A percentile compares a stretch with the other conserved stretches of the same genome.
Evolutionary conservation across 2,888 invertebrate genomes (phyloP).

Genomic region (Diaperis boleti): DNA sequence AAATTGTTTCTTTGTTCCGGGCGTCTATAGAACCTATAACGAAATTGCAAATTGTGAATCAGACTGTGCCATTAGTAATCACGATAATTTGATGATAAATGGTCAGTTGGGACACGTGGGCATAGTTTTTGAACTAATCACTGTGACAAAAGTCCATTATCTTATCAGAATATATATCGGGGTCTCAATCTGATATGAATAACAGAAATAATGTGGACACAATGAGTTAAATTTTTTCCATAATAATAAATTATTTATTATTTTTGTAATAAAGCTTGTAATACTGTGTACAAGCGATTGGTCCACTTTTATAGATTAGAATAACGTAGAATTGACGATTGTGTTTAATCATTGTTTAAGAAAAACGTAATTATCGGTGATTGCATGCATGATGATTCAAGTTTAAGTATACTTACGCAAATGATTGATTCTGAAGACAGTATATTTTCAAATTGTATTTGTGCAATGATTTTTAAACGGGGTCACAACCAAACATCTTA

Average conservation of each 20-base stretch:
- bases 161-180: background rate
- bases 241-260: too few species aligned
- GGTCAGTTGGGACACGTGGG: background rate
- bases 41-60: background rate
- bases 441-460: background rate
- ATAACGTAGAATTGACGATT: too few species aligned
- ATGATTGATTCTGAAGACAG: background rate
- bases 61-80: background rate
- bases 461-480: slow-evolving; percentile 1
- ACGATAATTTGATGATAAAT: background rate
- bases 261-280: too few species aligned
- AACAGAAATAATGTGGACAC: background rate
- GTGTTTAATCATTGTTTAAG: too few species aligned
- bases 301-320: too few species aligned
- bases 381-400: slow-evolving; percentile 3
- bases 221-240: too few species aligned
- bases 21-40: background rate
- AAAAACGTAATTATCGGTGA: too few species aligned
- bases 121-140: background rate
- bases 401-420: background rate
- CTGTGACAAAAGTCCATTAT: background rate
- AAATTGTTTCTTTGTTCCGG: too few species aligned
- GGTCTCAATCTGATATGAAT: too few species aligned
- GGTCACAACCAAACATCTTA: background rate
- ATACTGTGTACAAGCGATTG: too few species aligned